phyloP scores from a whole-genome alignment of 2,113 vertebrate species.

The Scomber japonicus region DNA sequence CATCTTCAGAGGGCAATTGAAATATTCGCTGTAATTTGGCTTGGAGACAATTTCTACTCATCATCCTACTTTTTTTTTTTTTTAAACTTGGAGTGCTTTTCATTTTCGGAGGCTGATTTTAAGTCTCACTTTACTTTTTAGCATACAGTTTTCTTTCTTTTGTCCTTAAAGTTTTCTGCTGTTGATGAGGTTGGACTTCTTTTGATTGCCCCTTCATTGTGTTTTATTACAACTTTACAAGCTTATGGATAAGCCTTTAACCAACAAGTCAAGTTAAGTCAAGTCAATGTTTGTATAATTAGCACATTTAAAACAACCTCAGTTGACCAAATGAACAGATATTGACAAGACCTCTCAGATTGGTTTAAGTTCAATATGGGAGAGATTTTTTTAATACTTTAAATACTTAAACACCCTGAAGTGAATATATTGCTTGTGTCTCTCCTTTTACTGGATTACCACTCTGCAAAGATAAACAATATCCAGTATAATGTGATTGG shows the following conservation, averaged over 20 bases:
- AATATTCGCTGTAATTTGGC: slow-evolving; percentile 26
- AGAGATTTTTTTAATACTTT: not conserved
- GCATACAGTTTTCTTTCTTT: not conserved
- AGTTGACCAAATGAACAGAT: not conserved
- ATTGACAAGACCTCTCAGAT: slow-evolving; percentile 8
- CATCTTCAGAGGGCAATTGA: slow-evolving; percentile 23
- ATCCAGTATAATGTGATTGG: not conserved
- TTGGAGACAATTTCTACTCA: slow-evolving; percentile 31
- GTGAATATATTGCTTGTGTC: not conserved
- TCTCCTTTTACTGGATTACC: not conserved
- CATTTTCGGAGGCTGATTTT: slow-evolving; percentile 26
- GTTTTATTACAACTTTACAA: not conserved
- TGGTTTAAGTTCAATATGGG: not conserved
- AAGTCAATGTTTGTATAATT: too few species aligned
- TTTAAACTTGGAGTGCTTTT: slow-evolving; percentile 55
- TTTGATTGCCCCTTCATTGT: not conserved
- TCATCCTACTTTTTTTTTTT: not conserved
- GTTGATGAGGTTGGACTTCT: not conserved
- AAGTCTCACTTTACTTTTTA: slow-evolving; percentile 7
- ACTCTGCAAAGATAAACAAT: not conserved
- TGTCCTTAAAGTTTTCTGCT: slow-evolving; percentile 12
- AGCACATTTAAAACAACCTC: too few species aligned
- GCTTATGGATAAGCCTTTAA: slow-evolving; percentile 16
- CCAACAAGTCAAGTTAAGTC: not conserved
- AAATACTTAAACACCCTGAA: not conserved